Evolutionary conservation across 2,113 vertebrate species (phyloP).

Genomic region (Python bivittatus): DNA sequence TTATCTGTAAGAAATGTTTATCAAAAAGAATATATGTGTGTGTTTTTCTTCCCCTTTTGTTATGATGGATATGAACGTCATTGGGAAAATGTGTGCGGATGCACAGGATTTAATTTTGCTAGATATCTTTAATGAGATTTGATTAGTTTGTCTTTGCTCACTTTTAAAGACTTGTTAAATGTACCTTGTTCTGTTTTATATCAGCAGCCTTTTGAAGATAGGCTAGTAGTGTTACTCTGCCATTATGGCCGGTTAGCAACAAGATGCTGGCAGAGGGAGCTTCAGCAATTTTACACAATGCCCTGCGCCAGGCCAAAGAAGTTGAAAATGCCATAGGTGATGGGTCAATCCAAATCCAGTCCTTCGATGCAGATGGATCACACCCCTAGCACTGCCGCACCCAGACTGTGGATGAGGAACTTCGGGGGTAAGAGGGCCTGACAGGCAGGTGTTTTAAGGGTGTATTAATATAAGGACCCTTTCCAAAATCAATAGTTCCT

Average conservation of each 20-base stretch:
- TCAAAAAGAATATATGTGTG: constrained; percentile 81
- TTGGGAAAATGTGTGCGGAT: constrained; percentile 74
- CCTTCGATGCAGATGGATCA: background rate
- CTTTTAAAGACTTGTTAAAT: constrained; percentile 69
- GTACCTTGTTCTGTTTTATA: constrained; percentile 64
- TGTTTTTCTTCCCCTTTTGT: constrained; percentile 62
- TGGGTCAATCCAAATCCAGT: background rate
- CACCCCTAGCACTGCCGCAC: background rate
- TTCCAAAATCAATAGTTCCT: background rate
- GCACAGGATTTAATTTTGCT: constrained; percentile 75
- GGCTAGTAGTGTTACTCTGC: constrained; percentile 64
- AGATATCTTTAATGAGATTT: constrained; percentile 77
- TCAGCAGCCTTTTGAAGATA: constrained; percentile 70
- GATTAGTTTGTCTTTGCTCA: constrained; percentile 69
- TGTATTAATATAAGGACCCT: background rate
- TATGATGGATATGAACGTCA: constrained; percentile 72
- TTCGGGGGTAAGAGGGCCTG: background rate
- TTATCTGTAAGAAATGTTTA: constrained; percentile 86
- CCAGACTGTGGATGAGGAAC: background rate
- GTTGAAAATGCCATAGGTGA: background rate
- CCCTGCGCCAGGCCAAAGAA: constrained; percentile 28
- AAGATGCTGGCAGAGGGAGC: constrained; percentile 63
- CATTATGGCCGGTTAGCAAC: constrained; percentile 57
- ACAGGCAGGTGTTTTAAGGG: background rate
- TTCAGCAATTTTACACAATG: constrained; percentile 24